Base-by-base conservation (phyloP, 2,888 invertebrate genomes). In the Aphodius sticticus region DNA sequence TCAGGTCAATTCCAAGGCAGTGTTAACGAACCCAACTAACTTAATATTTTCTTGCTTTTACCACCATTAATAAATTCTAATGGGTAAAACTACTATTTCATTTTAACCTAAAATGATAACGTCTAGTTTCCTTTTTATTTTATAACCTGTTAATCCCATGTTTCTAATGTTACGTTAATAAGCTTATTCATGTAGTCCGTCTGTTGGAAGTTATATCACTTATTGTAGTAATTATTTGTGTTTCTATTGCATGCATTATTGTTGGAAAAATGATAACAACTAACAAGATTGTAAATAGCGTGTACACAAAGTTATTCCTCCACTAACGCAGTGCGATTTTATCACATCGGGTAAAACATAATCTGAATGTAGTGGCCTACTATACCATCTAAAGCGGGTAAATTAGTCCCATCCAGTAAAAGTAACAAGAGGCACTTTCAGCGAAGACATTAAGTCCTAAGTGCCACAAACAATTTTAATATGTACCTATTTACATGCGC, bases 341-440 rank as follows among this genome's bases (percentile, higher is more conserved):
- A 88, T 88, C 88, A 88, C 87, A 87, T 87, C 86, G 86, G 86
- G 85, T 87, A 86, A 87, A 78, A 74, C 74, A 36, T 12, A 36
- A 35, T 26, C 37, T 36, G 35, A 74, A 7, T 38, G 71, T 70
- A 53, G 71, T 53, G 71, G 78, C 26, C 78, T 38, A 71, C 74
- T 53, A 71, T 38, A 71, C 71, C 74, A 74, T 69, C 36, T 74
- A 74, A 71, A 38, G 16, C 16, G 71, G 78, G 76, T 79, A 79
- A 37, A 78, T 78, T 78, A 70, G 53, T 38, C 71, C 38, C 76
- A 76, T 38, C 36, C 76, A 35, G 38, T 74, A 86, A 86, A 88
- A 87, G 85, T 85, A 88, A 87, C 86, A 86, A 84, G 86, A 87
- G 88, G 88, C 88, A 88, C 88, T 88, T 87, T 86, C 81, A 87